Evolutionary conservation across 1,140 invertebrate genomes (phyloP).

Genomic region (Zaprionus vittiger): DNA sequence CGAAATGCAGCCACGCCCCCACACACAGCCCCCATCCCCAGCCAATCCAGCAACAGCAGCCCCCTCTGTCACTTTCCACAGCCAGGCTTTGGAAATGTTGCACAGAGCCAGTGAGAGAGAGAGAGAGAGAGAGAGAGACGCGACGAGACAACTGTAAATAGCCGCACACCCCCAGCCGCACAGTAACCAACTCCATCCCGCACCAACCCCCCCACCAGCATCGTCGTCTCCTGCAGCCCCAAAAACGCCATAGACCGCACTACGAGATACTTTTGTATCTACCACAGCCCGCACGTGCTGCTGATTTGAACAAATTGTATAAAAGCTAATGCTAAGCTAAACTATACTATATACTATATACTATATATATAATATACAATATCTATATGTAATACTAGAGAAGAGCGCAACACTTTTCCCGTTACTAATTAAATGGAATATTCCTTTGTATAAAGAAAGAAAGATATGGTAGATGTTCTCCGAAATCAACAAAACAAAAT

Average conservation of each 20-base stretch:
- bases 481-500: background rate
- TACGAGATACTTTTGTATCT: constrained; percentile 49
- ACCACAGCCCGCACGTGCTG: constrained; percentile 40
- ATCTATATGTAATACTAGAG: constrained; percentile 25
- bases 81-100: constrained; percentile 70
- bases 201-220: constrained; percentile 3
- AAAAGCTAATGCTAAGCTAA: constrained; percentile 64
- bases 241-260: constrained; percentile 48
- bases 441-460: background rate
- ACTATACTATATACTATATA: constrained; percentile 40
- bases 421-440: background rate
- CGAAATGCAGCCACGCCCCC: constrained; percentile 59
- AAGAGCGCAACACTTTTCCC: background rate
- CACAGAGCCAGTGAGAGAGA: constrained; percentile 47
- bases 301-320: constrained; percentile 76
- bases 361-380: constrained; percentile 35
- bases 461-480: background rate
- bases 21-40: constrained; percentile 9
- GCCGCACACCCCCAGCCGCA: constrained; percentile 34
- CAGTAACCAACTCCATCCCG: background rate
- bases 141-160: constrained; percentile 66
- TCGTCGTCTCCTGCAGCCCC: constrained; percentile 23
- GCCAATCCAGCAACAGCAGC: constrained; percentile 19
- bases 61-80: constrained; percentile 64
- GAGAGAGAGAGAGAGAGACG: constrained; percentile 23